Conservation (phyloP, 2,797 vertebrate species). For the Bovichtus variegatus region DNA sequence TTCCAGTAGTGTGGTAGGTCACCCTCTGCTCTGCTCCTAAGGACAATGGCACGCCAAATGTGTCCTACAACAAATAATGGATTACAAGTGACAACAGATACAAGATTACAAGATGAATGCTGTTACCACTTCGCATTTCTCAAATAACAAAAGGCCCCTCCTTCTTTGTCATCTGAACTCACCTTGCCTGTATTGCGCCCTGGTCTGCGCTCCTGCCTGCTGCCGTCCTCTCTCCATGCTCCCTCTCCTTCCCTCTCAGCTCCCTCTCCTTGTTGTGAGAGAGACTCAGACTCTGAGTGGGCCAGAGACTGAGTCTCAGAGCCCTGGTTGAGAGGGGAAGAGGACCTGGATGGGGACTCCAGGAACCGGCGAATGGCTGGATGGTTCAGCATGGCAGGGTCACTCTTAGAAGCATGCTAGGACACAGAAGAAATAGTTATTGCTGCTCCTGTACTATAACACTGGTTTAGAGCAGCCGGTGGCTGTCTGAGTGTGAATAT, state of each 20-base stretch:
- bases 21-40: constrained; percentile 87
- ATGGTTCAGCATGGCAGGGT: constrained; percentile 93
- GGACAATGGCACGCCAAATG: constrained; percentile 86
- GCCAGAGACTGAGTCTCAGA: constrained; percentile 94
- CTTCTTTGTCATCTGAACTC: constrained; percentile 9
- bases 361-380: constrained; percentile 96
- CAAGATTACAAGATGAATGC: background rate
- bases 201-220: constrained; percentile 86
- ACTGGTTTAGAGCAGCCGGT: background rate
- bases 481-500: background rate
- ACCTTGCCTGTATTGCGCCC: constrained; percentile 90
- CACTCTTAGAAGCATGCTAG: constrained; percentile 89
- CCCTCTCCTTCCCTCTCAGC: constrained; percentile 90
- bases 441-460: background rate
- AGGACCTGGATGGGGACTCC: constrained; percentile 96
- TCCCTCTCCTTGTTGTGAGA: constrained; percentile 92
- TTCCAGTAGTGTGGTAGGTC: constrained; percentile 87
- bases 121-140: background rate
- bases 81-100: background rate
- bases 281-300: constrained; percentile 94
- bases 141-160: background rate
- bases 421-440: constrained; percentile 26
- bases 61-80: constrained; percentile 84
- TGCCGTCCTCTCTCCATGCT: constrained; percentile 84
- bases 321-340: constrained; percentile 96